Conservation (phyloP, 2,797 vertebrate species). For the Dallia pectoralis region DNA sequence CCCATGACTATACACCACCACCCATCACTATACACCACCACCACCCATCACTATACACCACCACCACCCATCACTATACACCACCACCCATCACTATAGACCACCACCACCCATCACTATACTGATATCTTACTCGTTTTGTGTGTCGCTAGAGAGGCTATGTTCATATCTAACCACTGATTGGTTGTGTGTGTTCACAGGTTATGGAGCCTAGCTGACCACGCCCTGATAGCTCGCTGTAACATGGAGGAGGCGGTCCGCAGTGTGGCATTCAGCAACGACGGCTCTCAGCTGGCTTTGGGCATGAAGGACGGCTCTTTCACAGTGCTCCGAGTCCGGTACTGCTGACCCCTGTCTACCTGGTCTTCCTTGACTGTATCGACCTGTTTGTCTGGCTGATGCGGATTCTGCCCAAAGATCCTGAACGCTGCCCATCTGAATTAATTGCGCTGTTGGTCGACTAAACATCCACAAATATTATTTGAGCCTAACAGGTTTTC, state of each 20-base stretch:
- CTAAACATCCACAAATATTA: too few relatives aligned
- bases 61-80: background rate
- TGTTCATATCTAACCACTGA: background rate
- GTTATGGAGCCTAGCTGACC: slow-evolving; percentile 69
- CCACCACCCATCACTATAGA: slow-evolving; percentile 16
- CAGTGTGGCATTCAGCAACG: slow-evolving; percentile 82
- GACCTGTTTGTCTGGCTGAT: too few relatives aligned
- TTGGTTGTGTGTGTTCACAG: slow-evolving; percentile 7
- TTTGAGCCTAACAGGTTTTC: too few relatives aligned
- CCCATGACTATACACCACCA: too few relatives aligned
- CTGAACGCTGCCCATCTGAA: too few relatives aligned
- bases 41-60: background rate
- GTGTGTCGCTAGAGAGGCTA: background rate
- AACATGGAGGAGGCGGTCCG: slow-evolving; percentile 88
- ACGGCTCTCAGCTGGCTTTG: slow-evolving; percentile 83
- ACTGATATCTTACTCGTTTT: background rate
- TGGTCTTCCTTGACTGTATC: too few relatives aligned
- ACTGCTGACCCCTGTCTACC: slow-evolving; percentile 8
- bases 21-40: slow-evolving; percentile 8
- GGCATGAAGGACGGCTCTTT: slow-evolving; percentile 92
- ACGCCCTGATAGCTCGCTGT: slow-evolving; percentile 85
- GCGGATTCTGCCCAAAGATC: too few relatives aligned
- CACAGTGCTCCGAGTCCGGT: slow-evolving; percentile 85
- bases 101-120: too few relatives aligned
- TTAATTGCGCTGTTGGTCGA: too few relatives aligned